Percentiles rank a stretch among this genome's conserved stretches.
These are phyloP conservation scores for Limnephilus rhombicus DNA, from an alignment of 2,888 invertebrate genomes.

Conservation along the genomic window DNA sequence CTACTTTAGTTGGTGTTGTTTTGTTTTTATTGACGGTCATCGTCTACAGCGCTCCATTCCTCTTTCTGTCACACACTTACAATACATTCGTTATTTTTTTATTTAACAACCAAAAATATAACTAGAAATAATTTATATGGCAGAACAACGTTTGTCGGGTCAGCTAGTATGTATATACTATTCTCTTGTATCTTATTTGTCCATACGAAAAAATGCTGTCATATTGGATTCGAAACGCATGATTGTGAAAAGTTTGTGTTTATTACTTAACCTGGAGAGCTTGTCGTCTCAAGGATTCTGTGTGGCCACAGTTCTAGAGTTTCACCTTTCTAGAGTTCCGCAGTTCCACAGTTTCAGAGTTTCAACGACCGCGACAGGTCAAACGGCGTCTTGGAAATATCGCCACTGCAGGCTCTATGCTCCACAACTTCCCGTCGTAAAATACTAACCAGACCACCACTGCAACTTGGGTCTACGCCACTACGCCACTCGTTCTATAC, in stretches of 20 bases:
- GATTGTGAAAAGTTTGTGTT: conserved; percentile 8
- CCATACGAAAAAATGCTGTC: neutral
- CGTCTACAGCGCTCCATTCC: too few relatives aligned
- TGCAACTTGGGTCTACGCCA: conserved; percentile 4
- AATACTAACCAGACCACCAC: neutral
- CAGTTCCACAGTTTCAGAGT: neutral
- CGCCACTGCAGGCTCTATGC: neutral
- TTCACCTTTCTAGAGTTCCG: neutral
- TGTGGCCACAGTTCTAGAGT: neutral
- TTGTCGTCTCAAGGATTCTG: neutral
- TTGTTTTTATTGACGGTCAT: too few relatives aligned
- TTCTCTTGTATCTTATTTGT: neutral
- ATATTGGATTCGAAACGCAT: neutral
- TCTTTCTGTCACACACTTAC: too few relatives aligned
- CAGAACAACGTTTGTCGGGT: too few relatives aligned
- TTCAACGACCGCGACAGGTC: conserved; percentile 13
- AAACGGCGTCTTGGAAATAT: conserved; percentile 20
- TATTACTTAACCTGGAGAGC: conserved; percentile 14
- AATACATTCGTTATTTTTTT: too few relatives aligned
- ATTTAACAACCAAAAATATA: too few relatives aligned
- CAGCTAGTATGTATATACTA: too few relatives aligned
- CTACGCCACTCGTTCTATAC: neutral
- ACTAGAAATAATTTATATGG: too few relatives aligned
- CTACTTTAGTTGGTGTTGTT: too few relatives aligned
- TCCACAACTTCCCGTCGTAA: conserved; percentile 13